Base-by-base conservation (phyloP, 2,797 vertebrate species). In the Hyperoplus immaculatus region DNA sequence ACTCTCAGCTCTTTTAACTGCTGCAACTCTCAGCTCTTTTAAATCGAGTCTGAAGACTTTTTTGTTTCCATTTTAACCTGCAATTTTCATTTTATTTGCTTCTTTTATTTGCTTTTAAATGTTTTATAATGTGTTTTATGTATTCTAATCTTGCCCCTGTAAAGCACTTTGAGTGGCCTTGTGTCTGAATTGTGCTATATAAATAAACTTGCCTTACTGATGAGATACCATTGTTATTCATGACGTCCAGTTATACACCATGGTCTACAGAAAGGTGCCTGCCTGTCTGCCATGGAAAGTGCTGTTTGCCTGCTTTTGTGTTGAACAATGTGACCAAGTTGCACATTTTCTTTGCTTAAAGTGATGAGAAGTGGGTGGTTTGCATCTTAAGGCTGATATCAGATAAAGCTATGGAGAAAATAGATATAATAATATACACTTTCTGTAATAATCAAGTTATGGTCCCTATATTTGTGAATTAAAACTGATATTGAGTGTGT, bases 151-250 rank as follows among this genome's bases (percentile, higher is more conserved):
- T n/a, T n/a, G n/a, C n/a, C n/a, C n/a, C n/a, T n/a, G n/a, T n/a
- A n/a, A n/a, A n/a, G n/a, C n/a, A n/a, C n/a, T n/a, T n/a, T n/a
- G n/a, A n/a, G n/a, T n/a, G n/a, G n/a, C n/a, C n/a, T n/a, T n/a
- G n/a, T n/a, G n/a, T n/a, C n/a, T n/a, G n/a, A n/a, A n/a, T n/a
- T n/a, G n/a, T n/a, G n/a, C n/a, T n/a, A n/a, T n/a, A n/a, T n/a
- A n/a, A n/a, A n/a, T n/a, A n/a, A n/a, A n/a, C n/a, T n/a, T n/a
- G n/a, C n/a, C n/a, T n/a, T n/a, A 29, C 50, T 42, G 61, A 75
- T 72, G 18, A 54, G 15, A 77, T 66, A 38, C 8, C 3, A 10
- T 65, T 67, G 77, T 72, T 60, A 36, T 76, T 42, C 21, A 69
- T 61, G 29, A 29, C 29, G 50, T 69, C 41, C 57, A 65, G 58